phyloP scores from a whole-genome alignment of 64 coral and sea anemone genomes.

The Porites australiensis region DNA sequence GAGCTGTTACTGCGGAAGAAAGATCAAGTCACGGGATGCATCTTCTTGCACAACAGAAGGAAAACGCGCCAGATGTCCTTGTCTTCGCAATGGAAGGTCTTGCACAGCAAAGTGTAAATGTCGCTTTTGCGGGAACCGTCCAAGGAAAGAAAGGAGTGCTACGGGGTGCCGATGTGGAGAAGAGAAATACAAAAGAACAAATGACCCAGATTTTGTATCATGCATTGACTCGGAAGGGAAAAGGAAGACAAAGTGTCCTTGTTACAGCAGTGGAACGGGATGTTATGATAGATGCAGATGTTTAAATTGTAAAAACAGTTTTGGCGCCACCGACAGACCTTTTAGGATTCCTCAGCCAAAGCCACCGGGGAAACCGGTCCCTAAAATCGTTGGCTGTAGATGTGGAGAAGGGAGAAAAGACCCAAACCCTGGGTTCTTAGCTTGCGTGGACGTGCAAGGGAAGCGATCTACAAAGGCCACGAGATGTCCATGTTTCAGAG shows the following conservation, averaged over 20 bases:
- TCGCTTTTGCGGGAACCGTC: background rate
- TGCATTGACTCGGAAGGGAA: background rate
- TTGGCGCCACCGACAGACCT: background rate
- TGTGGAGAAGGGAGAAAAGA: slow-evolving; percentile 7
- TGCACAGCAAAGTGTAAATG: slow-evolving; percentile 26
- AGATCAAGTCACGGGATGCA: background rate
- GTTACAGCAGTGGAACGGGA: background rate
- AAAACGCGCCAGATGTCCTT: background rate
- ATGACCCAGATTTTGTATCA: background rate
- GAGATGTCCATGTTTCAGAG: slow-evolving; percentile 12
- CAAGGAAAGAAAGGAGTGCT: background rate
- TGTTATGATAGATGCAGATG: background rate
- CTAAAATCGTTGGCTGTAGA: background rate
- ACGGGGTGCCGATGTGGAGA: background rate
- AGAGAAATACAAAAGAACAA: slow-evolving; percentile 11
- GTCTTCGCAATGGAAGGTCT: background rate
- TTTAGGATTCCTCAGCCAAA: slow-evolving; percentile 32
- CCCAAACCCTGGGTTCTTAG: background rate
- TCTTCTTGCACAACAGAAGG: background rate
- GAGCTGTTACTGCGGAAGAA: background rate
- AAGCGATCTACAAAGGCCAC: background rate
- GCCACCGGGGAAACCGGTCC: slow-evolving; percentile 32
- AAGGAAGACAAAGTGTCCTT: background rate
- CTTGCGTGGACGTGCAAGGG: background rate
- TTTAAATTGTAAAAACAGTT: slow-evolving; percentile 5